Evolutionary conservation across 2,888 invertebrate species (phyloP).

Genomic region (Synergus umbraculus): DNA sequence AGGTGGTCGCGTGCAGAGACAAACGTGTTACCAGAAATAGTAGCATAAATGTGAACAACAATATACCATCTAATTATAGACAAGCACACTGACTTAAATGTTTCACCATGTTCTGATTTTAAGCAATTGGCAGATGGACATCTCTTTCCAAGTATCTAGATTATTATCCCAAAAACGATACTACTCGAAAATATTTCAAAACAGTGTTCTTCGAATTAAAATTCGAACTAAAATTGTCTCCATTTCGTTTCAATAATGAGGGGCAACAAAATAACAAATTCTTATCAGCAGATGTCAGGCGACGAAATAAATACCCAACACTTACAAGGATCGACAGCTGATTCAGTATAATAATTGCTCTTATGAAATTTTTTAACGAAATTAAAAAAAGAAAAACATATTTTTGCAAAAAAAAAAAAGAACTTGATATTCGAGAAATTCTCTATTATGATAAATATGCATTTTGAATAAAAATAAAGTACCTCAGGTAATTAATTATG

Average conservation of each 20-base stretch:
- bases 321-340: not conserved
- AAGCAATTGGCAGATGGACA: not conserved
- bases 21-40: constrained; percentile 3
- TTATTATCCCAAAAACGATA: not conserved
- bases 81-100: not conserved
- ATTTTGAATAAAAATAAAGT: not conserved
- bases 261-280: not conserved
- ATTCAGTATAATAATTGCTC: no score
- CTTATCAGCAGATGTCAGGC: not conserved
- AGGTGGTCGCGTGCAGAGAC: constrained; percentile 36
- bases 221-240: not conserved
- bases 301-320: not conserved
- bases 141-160: not conserved
- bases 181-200: not conserved
- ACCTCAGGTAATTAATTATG: not conserved
- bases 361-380: no score
- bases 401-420: not conserved
- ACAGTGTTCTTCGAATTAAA: not conserved
- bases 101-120: constrained; percentile 6
- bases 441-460: not conserved
- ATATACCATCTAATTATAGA: constrained; percentile 29
- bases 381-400: not conserved
- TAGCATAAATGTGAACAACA: not conserved
- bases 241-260: not conserved
- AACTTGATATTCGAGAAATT: not conserved